phyloP scores from a whole-genome alignment of 2,113 vertebrate species.

The Sebastes schlegelii region DNA sequence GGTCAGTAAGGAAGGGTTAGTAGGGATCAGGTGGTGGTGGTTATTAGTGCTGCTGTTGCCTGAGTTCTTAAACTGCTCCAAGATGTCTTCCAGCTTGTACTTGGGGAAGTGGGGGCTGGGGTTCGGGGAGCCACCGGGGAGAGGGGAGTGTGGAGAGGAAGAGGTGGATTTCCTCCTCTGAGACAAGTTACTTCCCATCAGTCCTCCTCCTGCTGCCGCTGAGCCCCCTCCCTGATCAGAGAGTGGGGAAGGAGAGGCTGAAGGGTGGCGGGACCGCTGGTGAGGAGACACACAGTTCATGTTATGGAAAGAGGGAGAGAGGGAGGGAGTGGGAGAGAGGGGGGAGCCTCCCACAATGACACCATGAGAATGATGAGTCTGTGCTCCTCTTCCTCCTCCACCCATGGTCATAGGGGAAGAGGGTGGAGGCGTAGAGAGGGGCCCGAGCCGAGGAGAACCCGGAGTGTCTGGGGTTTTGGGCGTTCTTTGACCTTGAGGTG shows the following conservation, averaged over 20 bases:
- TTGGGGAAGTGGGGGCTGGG: slow-evolving; percentile 74
- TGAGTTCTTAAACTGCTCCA: slow-evolving; percentile 87
- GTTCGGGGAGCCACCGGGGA: slow-evolving; percentile 71
- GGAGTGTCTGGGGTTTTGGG: slow-evolving; percentile 79
- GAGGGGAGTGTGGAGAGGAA: slow-evolving; percentile 75
- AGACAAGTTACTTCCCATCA: slow-evolving; percentile 64
- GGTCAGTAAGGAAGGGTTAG: slow-evolving; percentile 69
- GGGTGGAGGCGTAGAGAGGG: slow-evolving; percentile 66
- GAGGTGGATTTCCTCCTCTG: slow-evolving; percentile 75
- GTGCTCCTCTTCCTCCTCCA: slow-evolving; percentile 65
- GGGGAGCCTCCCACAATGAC: slow-evolving; percentile 67
- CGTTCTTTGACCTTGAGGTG: slow-evolving; percentile 78
- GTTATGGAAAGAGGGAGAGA: slow-evolving; percentile 77
- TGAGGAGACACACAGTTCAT: slow-evolving; percentile 79
- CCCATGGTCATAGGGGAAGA: slow-evolving; percentile 64
- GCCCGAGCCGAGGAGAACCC: slow-evolving; percentile 67
- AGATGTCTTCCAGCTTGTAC: slow-evolving; percentile 83
- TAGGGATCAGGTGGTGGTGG: slow-evolving; percentile 68
- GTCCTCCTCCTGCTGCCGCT: slow-evolving; percentile 62
- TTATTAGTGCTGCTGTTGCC: slow-evolving; percentile 81
- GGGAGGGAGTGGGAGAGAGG: slow-evolving; percentile 61
- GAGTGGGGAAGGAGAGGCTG: slow-evolving; percentile 80
- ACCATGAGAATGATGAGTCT: slow-evolving; percentile 60
- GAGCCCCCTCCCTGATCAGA: slow-evolving; percentile 78
- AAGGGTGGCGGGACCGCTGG: slow-evolving; percentile 81